Conservation (phyloP, 2,888 invertebrate genomes). For the Acrobasis repandana region DNA sequence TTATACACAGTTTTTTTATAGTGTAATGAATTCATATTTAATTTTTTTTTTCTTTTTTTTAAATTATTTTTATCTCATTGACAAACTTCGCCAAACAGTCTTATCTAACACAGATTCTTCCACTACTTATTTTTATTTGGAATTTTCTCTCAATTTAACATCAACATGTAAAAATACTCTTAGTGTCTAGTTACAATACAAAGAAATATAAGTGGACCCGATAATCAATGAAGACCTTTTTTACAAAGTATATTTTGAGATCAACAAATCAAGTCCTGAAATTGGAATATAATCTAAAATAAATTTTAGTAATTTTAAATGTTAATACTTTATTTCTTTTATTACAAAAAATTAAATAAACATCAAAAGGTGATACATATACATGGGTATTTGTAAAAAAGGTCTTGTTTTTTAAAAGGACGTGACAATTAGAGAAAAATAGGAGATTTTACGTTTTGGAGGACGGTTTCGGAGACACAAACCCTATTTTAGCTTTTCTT, state of each 20-base stretch:
- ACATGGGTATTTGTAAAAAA: not conserved
- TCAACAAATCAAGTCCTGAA: not conserved
- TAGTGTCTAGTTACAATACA: conserved; percentile 9
- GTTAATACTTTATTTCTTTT: too few species aligned
- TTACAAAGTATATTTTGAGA: not conserved
- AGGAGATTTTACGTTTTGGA: conserved; percentile 3
- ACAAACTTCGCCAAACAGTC: conserved; percentile 22
- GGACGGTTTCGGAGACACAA: conserved; percentile 12
- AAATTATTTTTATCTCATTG: conserved; percentile 21
- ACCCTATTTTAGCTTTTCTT: not conserved
- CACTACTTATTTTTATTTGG: not conserved
- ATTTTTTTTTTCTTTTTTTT: not conserved
- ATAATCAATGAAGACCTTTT: not conserved
- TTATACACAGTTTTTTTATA: not conserved
- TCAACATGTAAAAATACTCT: conserved; percentile 15
- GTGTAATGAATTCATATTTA: not conserved
- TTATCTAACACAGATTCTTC: conserved; percentile 13
- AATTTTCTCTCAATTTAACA: conserved; percentile 9
- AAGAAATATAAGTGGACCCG: conserved; percentile 18
- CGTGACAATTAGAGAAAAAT: conserved; percentile 8
- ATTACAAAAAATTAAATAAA: not conserved
- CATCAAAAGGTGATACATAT: too few species aligned
- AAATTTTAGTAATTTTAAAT: too few species aligned
- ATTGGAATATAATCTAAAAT: not conserved
- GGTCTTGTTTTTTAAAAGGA: not conserved